These are phyloP conservation scores for Rhineura floridana DNA, from an alignment of 2,113 vertebrate species.

Conservation along the genomic window DNA sequence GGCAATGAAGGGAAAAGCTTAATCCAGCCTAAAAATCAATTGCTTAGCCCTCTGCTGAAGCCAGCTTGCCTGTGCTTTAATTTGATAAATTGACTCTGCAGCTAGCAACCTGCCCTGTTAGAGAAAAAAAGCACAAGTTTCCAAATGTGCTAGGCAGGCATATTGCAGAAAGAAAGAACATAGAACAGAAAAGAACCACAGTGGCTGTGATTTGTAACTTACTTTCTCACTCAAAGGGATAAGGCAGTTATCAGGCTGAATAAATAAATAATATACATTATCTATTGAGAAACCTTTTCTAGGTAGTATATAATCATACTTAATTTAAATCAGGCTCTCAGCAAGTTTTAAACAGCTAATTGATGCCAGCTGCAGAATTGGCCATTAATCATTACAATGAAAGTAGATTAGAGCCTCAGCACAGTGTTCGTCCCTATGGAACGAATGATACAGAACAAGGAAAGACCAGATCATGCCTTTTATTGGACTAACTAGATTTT, in stretches of 20 bases:
- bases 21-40: slow-evolving; percentile 21
- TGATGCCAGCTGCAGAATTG: neutral
- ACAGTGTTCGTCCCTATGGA: neutral
- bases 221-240: neutral
- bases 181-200: neutral
- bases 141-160: neutral
- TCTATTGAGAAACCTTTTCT: neutral
- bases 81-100: slow-evolving; percentile 11
- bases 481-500: neutral
- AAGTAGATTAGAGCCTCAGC: neutral
- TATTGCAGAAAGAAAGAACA: neutral
- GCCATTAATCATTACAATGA: neutral
- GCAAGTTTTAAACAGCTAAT: neutral
- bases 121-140: neutral
- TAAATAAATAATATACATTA: neutral
- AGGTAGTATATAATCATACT: neutral
- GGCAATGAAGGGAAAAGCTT: slow-evolving; percentile 13
- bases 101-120: neutral
- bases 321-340: neutral
- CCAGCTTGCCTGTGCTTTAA: neutral
- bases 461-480: neutral
- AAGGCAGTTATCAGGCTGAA: neutral
- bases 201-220: neutral
- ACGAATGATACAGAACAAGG: neutral
- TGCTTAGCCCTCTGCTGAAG: neutral